phyloP scores from a whole-genome alignment of 2,113 vertebrate genomes.

The Brachypteracias leptosomus region DNA sequence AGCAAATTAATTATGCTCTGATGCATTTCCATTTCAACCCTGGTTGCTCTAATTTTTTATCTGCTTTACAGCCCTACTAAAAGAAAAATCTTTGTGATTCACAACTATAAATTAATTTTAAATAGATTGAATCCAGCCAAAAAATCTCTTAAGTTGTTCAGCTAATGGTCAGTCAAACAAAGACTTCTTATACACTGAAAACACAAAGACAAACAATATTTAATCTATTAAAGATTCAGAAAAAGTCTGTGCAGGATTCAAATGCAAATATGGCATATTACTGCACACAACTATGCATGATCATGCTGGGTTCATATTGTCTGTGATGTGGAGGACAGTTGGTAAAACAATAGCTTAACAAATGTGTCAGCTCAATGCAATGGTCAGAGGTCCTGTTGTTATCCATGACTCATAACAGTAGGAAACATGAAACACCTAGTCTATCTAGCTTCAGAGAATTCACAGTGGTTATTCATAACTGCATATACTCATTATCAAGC shows the following conservation, averaged over 20 bases:
- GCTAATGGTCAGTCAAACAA: background rate
- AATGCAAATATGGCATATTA: background rate
- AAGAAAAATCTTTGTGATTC: background rate
- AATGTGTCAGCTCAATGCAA: conserved; percentile 43
- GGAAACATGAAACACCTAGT: conserved; percentile 53
- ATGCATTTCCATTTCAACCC: background rate
- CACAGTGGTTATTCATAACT: conserved; percentile 40
- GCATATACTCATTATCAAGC: conserved; percentile 43
- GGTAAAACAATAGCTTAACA: conserved; percentile 55
- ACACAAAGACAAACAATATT: background rate
- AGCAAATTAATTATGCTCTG: background rate
- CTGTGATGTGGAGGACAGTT: conserved; percentile 11
- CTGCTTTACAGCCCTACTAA: background rate
- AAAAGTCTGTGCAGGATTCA: background rate
- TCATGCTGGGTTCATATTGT: background rate
- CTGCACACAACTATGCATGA: background rate
- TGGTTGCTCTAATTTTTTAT: background rate
- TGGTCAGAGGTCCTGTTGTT: conserved; percentile 58
- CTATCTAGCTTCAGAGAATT: conserved; percentile 46
- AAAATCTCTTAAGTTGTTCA: background rate
- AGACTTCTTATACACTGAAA: too few relatives aligned
- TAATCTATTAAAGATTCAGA: background rate
- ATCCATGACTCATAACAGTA: conserved; percentile 40
- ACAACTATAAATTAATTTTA: background rate
- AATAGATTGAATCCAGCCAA: background rate